phyloP scores from a whole-genome alignment of 1,140 invertebrate genomes.

The Agrilus planipennis region DNA sequence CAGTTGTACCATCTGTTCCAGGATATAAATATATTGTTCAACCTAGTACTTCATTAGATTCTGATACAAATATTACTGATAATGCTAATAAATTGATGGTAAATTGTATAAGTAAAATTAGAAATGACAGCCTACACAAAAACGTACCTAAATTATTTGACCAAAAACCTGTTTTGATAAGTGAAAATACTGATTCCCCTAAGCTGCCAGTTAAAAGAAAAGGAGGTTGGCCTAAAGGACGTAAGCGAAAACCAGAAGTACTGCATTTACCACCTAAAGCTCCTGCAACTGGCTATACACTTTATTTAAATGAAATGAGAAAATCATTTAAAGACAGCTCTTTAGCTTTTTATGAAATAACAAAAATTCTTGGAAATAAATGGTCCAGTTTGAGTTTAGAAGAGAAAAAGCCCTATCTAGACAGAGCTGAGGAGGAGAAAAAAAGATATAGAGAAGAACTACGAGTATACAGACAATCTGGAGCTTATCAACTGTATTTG shows the following conservation, averaged over 20 bases:
- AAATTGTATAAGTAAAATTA: not conserved
- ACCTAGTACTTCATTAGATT: constrained; percentile 15
- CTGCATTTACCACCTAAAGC: constrained; percentile 42
- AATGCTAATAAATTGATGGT: too few species aligned
- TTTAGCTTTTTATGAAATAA: constrained; percentile 40
- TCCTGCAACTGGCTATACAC: constrained; percentile 44
- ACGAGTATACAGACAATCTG: constrained; percentile 43
- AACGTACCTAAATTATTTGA: not conserved
- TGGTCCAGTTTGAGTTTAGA: constrained; percentile 42
- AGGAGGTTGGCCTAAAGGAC: constrained; percentile 51
- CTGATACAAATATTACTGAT: constrained; percentile 14
- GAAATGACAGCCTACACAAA: constrained; percentile 1
- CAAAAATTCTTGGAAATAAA: constrained; percentile 44
- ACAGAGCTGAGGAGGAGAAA: constrained; percentile 43
- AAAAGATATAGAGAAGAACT: constrained; percentile 44
- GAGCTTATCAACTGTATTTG: constrained; percentile 41
- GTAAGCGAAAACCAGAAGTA: constrained; percentile 42
- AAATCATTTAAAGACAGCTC: constrained; percentile 40
- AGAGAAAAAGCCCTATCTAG: constrained; percentile 43
- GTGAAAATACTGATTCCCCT: constrained; percentile 4
- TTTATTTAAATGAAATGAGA: constrained; percentile 44
- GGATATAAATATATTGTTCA: too few species aligned
- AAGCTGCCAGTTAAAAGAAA: constrained; percentile 34
- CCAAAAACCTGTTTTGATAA: too few species aligned
- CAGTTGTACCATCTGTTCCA: too few species aligned